Conservation (phyloP, 2,797 vertebrate species). For the Neosalanx taihuensis region DNA sequence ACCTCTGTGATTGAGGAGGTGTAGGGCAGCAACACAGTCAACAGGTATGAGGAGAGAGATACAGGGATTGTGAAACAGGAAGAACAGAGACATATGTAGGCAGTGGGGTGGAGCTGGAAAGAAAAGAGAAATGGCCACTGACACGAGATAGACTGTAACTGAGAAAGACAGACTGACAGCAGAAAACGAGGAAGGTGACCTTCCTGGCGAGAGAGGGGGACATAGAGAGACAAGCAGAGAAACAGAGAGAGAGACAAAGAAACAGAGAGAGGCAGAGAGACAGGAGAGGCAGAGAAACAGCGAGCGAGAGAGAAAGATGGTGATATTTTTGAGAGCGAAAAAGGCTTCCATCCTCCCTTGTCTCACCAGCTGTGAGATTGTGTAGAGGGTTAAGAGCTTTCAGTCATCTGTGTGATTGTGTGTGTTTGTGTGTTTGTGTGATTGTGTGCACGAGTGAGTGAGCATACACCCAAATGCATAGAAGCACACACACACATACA, state of each 20-base stretch:
- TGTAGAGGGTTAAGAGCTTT: slow-evolving; percentile 31
- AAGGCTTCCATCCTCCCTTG: slow-evolving; percentile 1
- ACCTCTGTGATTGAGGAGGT: slow-evolving; percentile 69
- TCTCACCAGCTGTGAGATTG: slow-evolving; percentile 19
- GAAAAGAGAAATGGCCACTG: no score
- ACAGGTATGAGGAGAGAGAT: neutral
- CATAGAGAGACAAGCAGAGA: neutral
- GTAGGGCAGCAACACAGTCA: slow-evolving; percentile 31
- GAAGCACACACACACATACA: slow-evolving; percentile 2
- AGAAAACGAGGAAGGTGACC: neutral
- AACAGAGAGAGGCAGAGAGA: slow-evolving; percentile 8
- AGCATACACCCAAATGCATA: slow-evolving; percentile 20
- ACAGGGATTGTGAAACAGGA: slow-evolving; percentile 19
- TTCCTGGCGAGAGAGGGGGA: no score
- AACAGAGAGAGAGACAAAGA: neutral
- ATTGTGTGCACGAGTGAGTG: neutral
- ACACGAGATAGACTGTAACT: no score
- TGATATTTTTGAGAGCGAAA: slow-evolving; percentile 28
- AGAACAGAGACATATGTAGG: slow-evolving; percentile 9
- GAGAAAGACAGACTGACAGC: slow-evolving; percentile 15
- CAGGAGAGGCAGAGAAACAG: slow-evolving; percentile 8
- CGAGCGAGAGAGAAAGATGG: slow-evolving; percentile 10
- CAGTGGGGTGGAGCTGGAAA: slow-evolving; percentile 4
- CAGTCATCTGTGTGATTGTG: slow-evolving; percentile 26
- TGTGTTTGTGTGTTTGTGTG: no score